phyloP scores from a whole-genome alignment of 2,797 vertebrate genomes.

The Sus cebifrons region DNA sequence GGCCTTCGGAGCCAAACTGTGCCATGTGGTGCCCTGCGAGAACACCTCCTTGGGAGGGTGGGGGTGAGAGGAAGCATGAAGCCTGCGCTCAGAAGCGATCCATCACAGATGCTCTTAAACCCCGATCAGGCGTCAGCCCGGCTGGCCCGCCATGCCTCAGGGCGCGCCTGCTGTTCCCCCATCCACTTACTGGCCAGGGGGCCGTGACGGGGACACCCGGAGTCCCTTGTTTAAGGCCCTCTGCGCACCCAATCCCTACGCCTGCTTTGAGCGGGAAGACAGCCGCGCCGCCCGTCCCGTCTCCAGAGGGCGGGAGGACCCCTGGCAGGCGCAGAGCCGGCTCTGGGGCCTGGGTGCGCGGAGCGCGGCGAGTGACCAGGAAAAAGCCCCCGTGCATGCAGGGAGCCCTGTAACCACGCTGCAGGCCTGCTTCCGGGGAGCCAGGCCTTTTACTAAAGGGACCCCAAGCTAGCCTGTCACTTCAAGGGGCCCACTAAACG shows the following conservation, averaged over 20 bases:
- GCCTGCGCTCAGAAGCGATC: conserved; percentile 67
- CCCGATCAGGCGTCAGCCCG: conserved; percentile 41
- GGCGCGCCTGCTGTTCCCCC: background rate
- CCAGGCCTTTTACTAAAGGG: background rate
- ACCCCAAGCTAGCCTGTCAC: conserved; percentile 46
- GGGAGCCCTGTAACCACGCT: background rate
- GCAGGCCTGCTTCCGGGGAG: conserved; percentile 59
- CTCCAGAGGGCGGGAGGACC: conserved; percentile 10
- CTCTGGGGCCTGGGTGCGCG: background rate
- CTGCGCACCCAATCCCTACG: background rate
- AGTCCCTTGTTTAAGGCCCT: background rate
- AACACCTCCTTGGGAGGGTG: background rate
- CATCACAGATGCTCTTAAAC: conserved; percentile 78
- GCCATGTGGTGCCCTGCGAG: conserved; percentile 36
- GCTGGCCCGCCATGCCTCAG: background rate
- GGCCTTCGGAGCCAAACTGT: conserved; percentile 32
- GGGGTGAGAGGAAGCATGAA: background rate
- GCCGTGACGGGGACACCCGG: background rate
- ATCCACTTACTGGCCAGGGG: background rate
- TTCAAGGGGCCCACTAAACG: conserved; percentile 54
- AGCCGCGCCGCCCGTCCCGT: background rate
- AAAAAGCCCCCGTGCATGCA: background rate
- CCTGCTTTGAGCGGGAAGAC: background rate
- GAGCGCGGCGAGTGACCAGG: conserved; percentile 60
- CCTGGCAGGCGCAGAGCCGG: background rate